Evolutionary conservation across 2,888 invertebrate genomes (phyloP), one percentile per base, ranked within the genome.

Genomic region (Aspidapion aeneum): DNA sequence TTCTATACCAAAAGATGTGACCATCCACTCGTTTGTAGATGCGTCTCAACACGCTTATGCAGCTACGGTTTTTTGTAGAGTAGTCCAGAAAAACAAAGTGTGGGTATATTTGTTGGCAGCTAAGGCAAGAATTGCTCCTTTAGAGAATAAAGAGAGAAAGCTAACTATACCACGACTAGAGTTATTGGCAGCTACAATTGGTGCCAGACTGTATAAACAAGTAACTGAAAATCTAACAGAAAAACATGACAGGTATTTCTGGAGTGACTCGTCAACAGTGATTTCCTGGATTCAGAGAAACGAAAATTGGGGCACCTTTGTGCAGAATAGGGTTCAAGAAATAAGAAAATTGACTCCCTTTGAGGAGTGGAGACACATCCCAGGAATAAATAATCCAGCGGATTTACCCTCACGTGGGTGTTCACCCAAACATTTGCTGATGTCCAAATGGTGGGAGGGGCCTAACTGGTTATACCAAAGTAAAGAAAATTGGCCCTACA

Each of bases 261-360:
- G 73, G 73, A 70, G 64, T 17, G 74, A 75, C 61, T 74, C 73
- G 0, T 65, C 69, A 1, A 72, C 70, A 0, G 73, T 70, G 0
- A 20, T 74, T 1, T 59, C 71, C 2, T 75, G 74, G 73, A 70
- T 75, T 5, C 51, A 58, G 35, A 21, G 67, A 18, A 60, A 61
- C 16, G 72, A 70, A 48, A 66, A 66, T 18, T 74, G 72, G 72
- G 63, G 58, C 1, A 67, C 65, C 9, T 75, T 76, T 65, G 72
- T 74, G 1, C 60, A 60, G 21, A 76, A 77, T 62, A 48, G 49
- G n/a, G 9, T 52, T 5, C 52, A n/a, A 18, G 52, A n/a, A 52
- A 52, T 52, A 18, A 52, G 52, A 52, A 52, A 19, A 19, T 19
- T 52, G 17, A 52, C 52, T 52, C n/a, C 52, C 52, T 52, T n/a